Percentiles rank a stretch among this genome's conserved stretches.
Evolutionary conservation across 2,113 vertebrate genomes (phyloP).

Genomic region (Cyprinus carpio): DNA sequence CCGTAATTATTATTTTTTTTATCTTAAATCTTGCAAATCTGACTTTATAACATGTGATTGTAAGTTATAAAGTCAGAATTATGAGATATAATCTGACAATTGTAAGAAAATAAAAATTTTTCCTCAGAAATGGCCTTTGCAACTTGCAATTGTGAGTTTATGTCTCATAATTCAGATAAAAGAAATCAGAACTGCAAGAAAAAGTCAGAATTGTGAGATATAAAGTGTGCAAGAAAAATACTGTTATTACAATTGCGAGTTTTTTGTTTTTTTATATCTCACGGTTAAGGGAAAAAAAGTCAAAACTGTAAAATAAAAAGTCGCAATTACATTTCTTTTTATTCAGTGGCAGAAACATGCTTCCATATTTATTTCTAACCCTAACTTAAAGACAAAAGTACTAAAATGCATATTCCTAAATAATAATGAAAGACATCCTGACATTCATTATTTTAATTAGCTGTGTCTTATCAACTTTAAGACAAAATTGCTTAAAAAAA

Average conservation of each 20-base stretch:
- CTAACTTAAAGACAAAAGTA: neutral
- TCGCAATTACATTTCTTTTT: neutral
- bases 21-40: no score
- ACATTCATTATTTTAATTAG: neutral
- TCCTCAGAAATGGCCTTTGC: neutral
- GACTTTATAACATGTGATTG: no score
- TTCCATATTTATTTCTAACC: neutral
- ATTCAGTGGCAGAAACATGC: neutral
- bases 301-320: neutral
- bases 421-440: neutral
- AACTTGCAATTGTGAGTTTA: neutral
- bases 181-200: no score
- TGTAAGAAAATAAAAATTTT: neutral
- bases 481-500: neutral
- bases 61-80: no score
- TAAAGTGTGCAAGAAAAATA: no score
- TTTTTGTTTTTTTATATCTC: no score
- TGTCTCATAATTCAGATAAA: neutral
- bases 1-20: no score
- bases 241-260: no score
- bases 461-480: neutral
- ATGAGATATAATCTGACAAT: neutral
- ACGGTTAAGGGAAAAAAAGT: neutral
- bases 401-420: neutral
- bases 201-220: no score